Conservation (phyloP, 37 sponge, comb jelly and placozoan species). For the Petrosia ficiformis region DNA sequence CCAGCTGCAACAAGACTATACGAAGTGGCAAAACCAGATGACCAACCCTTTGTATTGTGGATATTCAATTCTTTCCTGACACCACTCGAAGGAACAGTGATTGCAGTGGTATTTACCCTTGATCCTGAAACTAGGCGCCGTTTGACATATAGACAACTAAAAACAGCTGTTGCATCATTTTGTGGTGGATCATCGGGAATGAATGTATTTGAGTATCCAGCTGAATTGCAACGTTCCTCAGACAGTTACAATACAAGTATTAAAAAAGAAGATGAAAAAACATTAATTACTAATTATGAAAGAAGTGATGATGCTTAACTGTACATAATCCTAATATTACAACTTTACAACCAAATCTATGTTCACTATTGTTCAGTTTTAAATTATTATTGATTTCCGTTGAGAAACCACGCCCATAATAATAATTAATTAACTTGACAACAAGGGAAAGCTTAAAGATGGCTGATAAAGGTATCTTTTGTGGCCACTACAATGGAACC, state of each 20-base stretch:
- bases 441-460: no score
- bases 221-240: neutral
- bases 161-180: neutral
- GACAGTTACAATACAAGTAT: neutral
- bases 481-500: no score
- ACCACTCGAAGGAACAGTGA: constrained; percentile 22
- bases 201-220: neutral
- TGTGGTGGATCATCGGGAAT: neutral
- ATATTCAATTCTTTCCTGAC: neutral
- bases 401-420: no score
- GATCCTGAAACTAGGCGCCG: constrained; percentile 19
- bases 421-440: no score
- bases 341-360: no score
- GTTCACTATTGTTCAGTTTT: no score
- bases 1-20: neutral
- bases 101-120: constrained; percentile 26
- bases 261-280: neutral
- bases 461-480: no score
- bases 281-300: neutral
- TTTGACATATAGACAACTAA: neutral
- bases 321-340: no score
- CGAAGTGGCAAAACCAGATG: neutral
- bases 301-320: no score
- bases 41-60: constrained; percentile 21
- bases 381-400: no score